These are phyloP conservation scores for Porites evermanni DNA, from an alignment of 92 coral and sea anemone species.

Conservation along the genomic window DNA sequence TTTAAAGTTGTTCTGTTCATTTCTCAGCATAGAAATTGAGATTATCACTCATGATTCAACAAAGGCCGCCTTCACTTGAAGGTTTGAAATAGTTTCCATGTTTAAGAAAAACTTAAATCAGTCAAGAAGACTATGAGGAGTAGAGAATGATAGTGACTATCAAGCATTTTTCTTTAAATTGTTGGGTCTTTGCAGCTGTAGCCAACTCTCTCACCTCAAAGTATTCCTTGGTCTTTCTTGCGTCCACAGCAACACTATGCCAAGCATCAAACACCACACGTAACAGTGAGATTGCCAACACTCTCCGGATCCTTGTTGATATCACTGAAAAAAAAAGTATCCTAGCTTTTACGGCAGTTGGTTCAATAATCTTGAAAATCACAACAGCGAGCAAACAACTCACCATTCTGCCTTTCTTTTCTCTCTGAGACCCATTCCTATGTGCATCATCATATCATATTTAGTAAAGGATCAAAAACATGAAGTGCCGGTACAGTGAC, in stretches of 20 bases:
- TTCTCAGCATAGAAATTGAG: not conserved
- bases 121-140: no score
- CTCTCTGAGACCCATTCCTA: constrained; percentile 86
- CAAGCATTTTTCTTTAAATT: no score
- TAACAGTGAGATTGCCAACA: constrained; percentile 78
- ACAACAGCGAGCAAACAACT: not conserved
- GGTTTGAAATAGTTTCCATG: no score
- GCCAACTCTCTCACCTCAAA: constrained; percentile 83
- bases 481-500: no score
- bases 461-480: constrained; percentile 52
- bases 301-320: constrained; percentile 73
- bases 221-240: constrained; percentile 92
- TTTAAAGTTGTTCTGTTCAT: no score
- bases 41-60: not conserved
- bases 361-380: not conserved
- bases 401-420: constrained; percentile 86
- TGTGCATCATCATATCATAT: not conserved
- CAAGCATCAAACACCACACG: constrained; percentile 92
- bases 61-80: no score
- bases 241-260: constrained; percentile 91
- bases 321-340: constrained; percentile 62
- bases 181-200: no score
- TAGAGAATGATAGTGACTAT: no score
- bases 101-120: no score
- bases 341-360: not conserved